These are phyloP conservation scores for Urocynchramus pylzowi DNA, from an alignment of 2,113 vertebrate species.

Conservation along the genomic window DNA sequence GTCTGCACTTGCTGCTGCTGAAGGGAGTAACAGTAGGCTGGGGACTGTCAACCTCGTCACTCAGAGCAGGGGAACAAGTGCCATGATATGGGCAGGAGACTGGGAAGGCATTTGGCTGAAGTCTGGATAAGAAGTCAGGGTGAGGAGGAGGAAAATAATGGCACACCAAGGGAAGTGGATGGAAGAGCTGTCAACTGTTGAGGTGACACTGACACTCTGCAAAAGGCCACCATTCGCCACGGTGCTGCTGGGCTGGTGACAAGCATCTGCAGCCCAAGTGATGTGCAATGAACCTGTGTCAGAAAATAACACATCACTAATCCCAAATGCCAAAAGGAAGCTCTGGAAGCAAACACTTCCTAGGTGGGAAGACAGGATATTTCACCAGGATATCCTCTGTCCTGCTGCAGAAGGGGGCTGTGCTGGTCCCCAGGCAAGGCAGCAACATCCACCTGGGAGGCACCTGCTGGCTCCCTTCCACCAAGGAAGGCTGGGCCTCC, in stretches of 20 bases:
- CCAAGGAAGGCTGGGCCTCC: neutral
- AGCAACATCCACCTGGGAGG: neutral
- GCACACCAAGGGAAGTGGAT: neutral
- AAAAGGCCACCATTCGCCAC: fast-evolving
- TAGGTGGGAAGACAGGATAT: neutral
- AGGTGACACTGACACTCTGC: neutral
- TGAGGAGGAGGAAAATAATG: neutral
- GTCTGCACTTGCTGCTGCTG: neutral
- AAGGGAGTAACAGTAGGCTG: neutral
- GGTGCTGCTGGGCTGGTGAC: neutral
- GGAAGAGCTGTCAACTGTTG: neutral
- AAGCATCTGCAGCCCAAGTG: neutral
- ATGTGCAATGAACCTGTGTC: fast-evolving
- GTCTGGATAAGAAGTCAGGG: neutral
- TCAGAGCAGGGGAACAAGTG: neutral
- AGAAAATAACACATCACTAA: neutral
- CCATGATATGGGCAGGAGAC: neutral
- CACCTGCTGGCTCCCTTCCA: neutral
- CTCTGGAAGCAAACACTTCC: neutral
- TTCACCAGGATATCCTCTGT: neutral
- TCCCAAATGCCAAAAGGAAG: neutral
- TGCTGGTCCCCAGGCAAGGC: neutral
- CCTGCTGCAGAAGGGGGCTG: neutral
- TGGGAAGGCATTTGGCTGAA: neutral
- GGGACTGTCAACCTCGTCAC: neutral